Conservation (phyloP, 2,113 vertebrate genomes). For the Corvus hawaiiensis region DNA sequence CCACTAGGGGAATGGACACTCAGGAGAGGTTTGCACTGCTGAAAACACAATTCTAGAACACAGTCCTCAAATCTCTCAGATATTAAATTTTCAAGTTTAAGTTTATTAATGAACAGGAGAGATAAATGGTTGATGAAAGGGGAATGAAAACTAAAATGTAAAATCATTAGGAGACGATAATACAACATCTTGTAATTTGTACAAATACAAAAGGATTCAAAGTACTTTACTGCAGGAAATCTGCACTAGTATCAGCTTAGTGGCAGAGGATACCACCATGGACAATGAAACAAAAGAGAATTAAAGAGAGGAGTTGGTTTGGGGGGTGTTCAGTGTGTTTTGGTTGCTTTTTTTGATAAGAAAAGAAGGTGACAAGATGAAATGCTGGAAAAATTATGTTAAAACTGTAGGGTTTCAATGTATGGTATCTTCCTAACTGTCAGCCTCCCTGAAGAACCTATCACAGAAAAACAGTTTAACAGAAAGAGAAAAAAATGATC, state of each 20-base stretch:
- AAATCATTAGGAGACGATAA: background rate
- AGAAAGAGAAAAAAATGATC: slow-evolving; percentile 55
- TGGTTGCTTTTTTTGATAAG: background rate
- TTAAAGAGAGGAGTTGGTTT: background rate
- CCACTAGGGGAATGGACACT: background rate
- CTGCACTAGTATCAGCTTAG: background rate
- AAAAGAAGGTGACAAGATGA: slow-evolving; percentile 14
- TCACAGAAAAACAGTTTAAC: slow-evolving; percentile 67
- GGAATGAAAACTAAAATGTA: background rate
- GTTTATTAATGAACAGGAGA: background rate
- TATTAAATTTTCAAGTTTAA: background rate
- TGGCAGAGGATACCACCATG: background rate
- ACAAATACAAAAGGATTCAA: background rate
- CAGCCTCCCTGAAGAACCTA: slow-evolving; percentile 56
- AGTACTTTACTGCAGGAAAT: background rate
- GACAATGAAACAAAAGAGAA: slow-evolving; percentile 1
- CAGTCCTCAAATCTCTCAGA: background rate
- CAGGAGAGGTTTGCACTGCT: background rate
- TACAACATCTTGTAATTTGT: background rate
- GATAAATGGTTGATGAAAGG: background rate
- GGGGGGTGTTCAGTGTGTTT: background rate
- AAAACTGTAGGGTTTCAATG: slow-evolving; percentile 39
- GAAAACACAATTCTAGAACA: background rate
- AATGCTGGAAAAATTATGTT: slow-evolving; percentile 26
- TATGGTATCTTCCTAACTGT: slow-evolving; percentile 48